These are phyloP conservation scores for Endomychus coccineus DNA, from an alignment of 2,888 invertebrate species.

Conservation along the genomic window DNA sequence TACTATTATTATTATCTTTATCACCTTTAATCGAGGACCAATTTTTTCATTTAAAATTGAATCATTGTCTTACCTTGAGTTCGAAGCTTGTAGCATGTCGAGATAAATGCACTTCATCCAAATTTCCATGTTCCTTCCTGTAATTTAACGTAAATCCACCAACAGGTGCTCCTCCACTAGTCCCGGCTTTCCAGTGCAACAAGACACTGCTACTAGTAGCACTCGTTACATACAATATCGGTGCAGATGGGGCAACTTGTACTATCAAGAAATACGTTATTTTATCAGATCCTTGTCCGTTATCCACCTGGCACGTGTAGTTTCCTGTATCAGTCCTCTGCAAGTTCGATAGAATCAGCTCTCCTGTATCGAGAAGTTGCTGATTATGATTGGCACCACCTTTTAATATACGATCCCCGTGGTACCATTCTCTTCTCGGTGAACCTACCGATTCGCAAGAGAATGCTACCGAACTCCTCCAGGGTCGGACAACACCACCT, in stretches of 20 bases:
- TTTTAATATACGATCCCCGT: slow-evolving; percentile 51
- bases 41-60: no score
- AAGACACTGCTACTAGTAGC: slow-evolving; percentile 68
- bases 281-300: slow-evolving; percentile 60
- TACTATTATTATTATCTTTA: no score
- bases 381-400: slow-evolving; percentile 53
- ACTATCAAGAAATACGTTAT: slow-evolving; percentile 58
- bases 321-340: slow-evolving; percentile 61
- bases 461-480: slow-evolving; percentile 58
- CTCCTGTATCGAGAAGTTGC: slow-evolving; percentile 58
- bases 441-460: slow-evolving; percentile 61
- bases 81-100: slow-evolving; percentile 61
- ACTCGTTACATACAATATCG: slow-evolving; percentile 65
- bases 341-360: slow-evolving; percentile 56
- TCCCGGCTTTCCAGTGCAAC: slow-evolving; percentile 67
- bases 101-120: slow-evolving; percentile 57
- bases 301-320: slow-evolving; percentile 65
- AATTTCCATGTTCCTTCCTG: slow-evolving; percentile 56
- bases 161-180: slow-evolving; percentile 61
- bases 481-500: slow-evolving; percentile 56
- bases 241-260: slow-evolving; percentile 69
- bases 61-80: slow-evolving; percentile 49
- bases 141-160: slow-evolving; percentile 62
- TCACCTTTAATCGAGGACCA: no score
- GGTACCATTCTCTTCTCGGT: slow-evolving; percentile 59